These are phyloP conservation scores for Holotrichia oblita DNA, from an alignment of 1,140 invertebrate genomes.

Conservation along the genomic window DNA sequence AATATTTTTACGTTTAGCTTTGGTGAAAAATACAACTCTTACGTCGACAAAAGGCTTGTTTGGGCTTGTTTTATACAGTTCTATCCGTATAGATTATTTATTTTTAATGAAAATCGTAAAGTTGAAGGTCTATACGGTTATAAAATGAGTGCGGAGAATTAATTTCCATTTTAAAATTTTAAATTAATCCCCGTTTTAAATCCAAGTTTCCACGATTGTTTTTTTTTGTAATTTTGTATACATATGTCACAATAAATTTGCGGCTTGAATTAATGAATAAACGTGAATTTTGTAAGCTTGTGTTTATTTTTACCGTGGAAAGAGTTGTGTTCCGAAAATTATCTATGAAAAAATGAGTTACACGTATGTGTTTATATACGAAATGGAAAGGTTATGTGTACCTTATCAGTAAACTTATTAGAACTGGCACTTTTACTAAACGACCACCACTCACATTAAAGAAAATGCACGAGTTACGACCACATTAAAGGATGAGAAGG, in stretches of 20 bases:
- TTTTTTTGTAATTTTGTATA: too few relatives aligned
- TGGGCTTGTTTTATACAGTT: constrained; percentile 57
- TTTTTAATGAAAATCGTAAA: not conserved
- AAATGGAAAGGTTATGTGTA: constrained; percentile 28
- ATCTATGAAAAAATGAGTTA: not conserved
- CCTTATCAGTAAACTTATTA: constrained; percentile 2
- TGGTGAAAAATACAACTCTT: constrained; percentile 55
- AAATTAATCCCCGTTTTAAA: too few relatives aligned
- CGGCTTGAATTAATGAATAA: too few relatives aligned
- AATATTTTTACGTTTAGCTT: not conserved
- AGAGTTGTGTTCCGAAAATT: not conserved
- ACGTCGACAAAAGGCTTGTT: constrained; percentile 67
- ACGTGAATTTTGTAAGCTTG: not conserved
- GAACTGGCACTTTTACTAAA: not conserved
- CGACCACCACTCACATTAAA: not conserved
- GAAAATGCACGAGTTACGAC: constrained; percentile 30
- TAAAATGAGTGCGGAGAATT: not conserved
- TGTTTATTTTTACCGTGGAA: constrained; percentile 20
- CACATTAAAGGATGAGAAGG: constrained; percentile 55
- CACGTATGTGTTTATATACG: not conserved
- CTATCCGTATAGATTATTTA: not conserved
- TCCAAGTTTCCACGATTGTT: too few relatives aligned
- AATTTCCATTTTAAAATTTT: too few relatives aligned
- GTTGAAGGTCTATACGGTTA: not conserved
- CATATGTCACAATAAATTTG: too few relatives aligned